These are phyloP conservation scores for Moxostoma hubbsi DNA, from an alignment of 2,797 vertebrate species.

Conservation along the genomic window DNA sequence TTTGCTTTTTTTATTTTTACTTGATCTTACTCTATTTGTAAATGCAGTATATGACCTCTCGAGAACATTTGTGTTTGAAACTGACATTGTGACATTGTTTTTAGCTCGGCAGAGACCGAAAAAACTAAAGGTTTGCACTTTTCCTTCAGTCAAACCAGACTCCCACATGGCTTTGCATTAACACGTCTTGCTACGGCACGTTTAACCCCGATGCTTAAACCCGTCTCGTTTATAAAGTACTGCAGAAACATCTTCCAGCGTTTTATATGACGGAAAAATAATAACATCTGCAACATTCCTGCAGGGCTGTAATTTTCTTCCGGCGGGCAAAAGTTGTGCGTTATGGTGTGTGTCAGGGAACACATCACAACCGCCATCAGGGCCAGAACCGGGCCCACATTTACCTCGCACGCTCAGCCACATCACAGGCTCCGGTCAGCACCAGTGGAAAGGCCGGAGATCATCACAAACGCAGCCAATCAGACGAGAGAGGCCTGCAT, in stretches of 20 bases:
- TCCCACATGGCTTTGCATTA: conserved; percentile 10
- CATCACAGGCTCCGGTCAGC: conserved; percentile 78
- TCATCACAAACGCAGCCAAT: conserved; percentile 78
- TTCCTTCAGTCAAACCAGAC: conserved; percentile 1
- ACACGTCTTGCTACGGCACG: conserved; percentile 47
- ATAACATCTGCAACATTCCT: conserved; percentile 84
- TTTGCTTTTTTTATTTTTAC: too few species aligned
- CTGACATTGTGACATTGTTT: too few species aligned
- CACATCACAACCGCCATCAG: conserved; percentile 82
- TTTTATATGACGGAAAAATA: conserved; percentile 79
- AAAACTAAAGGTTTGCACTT: too few species aligned
- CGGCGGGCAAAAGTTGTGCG: conserved; percentile 68
- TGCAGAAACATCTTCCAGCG: conserved; percentile 72
- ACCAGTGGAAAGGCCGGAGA: conserved; percentile 80
- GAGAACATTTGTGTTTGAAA: neutral
- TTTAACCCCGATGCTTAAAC: conserved; percentile 56
- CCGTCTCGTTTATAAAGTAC: conserved; percentile 64
- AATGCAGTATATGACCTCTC: too few species aligned
- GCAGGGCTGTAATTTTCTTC: conserved; percentile 85
- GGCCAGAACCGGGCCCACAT: conserved; percentile 59
- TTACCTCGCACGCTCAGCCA: conserved; percentile 72
- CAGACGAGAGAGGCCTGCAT: conserved; percentile 66
- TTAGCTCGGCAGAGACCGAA: too few species aligned
- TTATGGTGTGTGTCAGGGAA: conserved; percentile 85
- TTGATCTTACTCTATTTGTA: too few species aligned